Percentiles rank a stretch among this genome's conserved stretches.
Conservation (phyloP, 1,140 invertebrate species). For the Vollenhovia emeryi region DNA sequence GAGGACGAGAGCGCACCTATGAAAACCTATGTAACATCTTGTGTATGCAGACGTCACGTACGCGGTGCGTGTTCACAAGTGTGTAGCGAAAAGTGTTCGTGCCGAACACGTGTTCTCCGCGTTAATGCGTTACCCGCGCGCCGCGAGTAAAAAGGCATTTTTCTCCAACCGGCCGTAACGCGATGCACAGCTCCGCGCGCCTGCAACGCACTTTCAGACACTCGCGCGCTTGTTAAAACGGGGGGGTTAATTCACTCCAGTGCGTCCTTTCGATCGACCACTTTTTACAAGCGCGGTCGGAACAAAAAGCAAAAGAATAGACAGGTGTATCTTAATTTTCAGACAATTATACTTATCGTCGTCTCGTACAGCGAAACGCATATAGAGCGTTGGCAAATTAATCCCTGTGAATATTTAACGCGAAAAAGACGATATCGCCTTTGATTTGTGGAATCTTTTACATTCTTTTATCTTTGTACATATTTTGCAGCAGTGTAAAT, state of each 20-base stretch:
- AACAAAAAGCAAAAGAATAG: no score
- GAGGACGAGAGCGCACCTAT: constrained; percentile 29
- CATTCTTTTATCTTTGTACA: background rate
- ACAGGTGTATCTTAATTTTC: background rate
- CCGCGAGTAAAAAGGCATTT: constrained; percentile 62
- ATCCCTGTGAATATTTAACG: constrained; percentile 13
- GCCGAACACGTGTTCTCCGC: constrained; percentile 74
- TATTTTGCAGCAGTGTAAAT: constrained; percentile 56
- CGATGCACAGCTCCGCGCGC: constrained; percentile 25
- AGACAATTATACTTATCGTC: background rate
- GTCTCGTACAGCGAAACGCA: background rate
- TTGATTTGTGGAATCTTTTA: constrained; percentile 11
- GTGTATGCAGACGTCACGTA: constrained; percentile 77
- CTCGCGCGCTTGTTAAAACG: background rate
- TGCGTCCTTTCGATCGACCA: background rate
- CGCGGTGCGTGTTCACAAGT: constrained; percentile 76
- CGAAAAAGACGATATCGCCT: background rate
- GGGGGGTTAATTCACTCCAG: background rate
- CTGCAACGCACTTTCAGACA: constrained; percentile 28
- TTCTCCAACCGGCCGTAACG: constrained; percentile 61
- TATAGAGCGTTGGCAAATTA: background rate
- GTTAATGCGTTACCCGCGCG: constrained; percentile 66
- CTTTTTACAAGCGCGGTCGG: background rate
- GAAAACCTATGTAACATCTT: constrained; percentile 56
- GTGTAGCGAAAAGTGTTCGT: constrained; percentile 76